Conservation (phyloP, 2,888 invertebrate species). For the Didymodactylos carnosus region DNA sequence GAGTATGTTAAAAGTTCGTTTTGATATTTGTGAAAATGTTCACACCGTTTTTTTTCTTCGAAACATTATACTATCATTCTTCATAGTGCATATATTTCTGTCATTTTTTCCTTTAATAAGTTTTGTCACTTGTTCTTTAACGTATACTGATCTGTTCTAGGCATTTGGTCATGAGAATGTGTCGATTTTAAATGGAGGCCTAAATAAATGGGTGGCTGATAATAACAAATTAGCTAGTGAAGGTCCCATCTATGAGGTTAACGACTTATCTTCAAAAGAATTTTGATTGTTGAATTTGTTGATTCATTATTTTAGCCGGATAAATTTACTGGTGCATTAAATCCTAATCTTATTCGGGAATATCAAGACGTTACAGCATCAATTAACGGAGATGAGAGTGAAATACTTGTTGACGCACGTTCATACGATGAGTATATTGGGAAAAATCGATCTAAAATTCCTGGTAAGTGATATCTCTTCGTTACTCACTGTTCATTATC, state of each 20-base stretch:
- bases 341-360: slow-evolving; percentile 16
- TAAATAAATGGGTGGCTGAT: slow-evolving; percentile 19
- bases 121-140: no score
- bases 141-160: slow-evolving; percentile 17
- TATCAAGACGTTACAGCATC: slow-evolving; percentile 18
- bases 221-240: not conserved
- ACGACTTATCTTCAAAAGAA: no score
- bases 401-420: slow-evolving; percentile 19
- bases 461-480: not conserved
- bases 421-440: no score
- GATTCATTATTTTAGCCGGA: slow-evolving; percentile 18
- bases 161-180: slow-evolving; percentile 21
- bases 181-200: slow-evolving; percentile 23
- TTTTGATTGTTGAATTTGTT: no score
- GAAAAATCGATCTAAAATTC: not conserved
- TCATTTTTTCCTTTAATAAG: no score
- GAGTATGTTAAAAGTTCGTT: no score
- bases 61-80: not conserved
- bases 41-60: no score
- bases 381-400: not conserved
- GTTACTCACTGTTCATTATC: no score
- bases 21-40: no score
- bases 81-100: no score
- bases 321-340: slow-evolving; percentile 20
- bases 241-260: no score